These are phyloP conservation scores for Indicator maculatus DNA, from an alignment of 2,113 vertebrate genomes.

Conservation along the genomic window DNA sequence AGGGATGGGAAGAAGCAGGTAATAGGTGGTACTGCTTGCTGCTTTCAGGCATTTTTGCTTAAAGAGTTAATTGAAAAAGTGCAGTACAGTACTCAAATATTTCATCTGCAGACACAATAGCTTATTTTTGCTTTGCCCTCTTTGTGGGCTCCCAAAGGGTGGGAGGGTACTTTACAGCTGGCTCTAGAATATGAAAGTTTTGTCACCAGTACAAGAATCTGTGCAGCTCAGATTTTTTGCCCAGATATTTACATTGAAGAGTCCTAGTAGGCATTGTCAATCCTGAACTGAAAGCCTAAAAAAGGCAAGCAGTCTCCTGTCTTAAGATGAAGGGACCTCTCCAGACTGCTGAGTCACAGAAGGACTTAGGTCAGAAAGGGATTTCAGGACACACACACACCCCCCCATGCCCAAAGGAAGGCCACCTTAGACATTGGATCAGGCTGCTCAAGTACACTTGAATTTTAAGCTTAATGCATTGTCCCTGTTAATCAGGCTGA, in stretches of 20 bases:
- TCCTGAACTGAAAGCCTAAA: background rate
- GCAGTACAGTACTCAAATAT: background rate
- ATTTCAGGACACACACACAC: background rate
- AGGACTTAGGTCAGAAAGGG: background rate
- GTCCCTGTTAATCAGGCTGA: background rate
- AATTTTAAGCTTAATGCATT: background rate
- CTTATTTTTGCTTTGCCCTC: constrained; percentile 22
- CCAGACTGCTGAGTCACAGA: background rate
- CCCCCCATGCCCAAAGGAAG: background rate
- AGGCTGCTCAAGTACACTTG: background rate
- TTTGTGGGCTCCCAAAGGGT: background rate
- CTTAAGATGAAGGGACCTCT: background rate
- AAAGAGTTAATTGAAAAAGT: background rate
- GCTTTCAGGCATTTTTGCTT: background rate
- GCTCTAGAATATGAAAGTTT: background rate
- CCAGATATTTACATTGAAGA: background rate
- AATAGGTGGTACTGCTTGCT: background rate
- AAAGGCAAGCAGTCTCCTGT: background rate
- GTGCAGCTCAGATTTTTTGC: constrained; percentile 4
- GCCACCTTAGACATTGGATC: background rate
- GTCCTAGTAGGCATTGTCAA: background rate
- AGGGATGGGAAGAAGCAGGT: background rate
- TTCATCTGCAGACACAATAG: constrained; percentile 13
- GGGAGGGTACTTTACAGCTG: constrained; percentile 14
- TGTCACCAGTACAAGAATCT: background rate